Evolutionary conservation across 2,888 invertebrate genomes (phyloP).

Genomic region (Ectemnius lituratus): DNA sequence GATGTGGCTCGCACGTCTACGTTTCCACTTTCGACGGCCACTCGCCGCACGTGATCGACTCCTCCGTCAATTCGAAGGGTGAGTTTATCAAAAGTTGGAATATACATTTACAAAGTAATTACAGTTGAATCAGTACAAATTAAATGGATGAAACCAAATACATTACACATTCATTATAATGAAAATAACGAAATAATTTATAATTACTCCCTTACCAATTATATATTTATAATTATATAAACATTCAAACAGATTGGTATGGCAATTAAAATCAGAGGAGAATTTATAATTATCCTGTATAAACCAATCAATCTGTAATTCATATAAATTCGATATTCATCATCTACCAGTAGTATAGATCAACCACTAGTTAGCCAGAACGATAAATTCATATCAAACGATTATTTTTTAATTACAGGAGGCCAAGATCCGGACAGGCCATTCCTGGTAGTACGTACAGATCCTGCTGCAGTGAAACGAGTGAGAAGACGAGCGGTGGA

Average conservation of each 20-base stretch:
- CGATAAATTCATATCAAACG: background rate
- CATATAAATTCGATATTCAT: too few species aligned
- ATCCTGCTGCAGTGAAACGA: conserved; percentile 83
- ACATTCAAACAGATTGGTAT: too few species aligned
- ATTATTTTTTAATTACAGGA: conserved; percentile 49
- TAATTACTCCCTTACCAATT: too few species aligned
- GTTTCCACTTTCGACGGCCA: conserved; percentile 79
- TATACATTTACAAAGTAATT: too few species aligned
- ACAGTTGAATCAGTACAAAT: too few species aligned
- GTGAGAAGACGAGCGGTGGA: conserved; percentile 90
- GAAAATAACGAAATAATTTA: too few species aligned
- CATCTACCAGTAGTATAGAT: background rate
- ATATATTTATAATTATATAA: too few species aligned
- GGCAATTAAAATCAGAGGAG: too few species aligned
- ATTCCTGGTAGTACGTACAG: conserved; percentile 90
- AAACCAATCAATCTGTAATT: too few species aligned
- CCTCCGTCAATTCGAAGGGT: conserved; percentile 74
- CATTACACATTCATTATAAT: too few species aligned
- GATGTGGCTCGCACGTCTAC: conserved; percentile 87
- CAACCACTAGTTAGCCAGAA: background rate
- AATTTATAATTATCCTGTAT: too few species aligned
- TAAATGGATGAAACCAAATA: too few species aligned
- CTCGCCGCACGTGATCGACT: conserved; percentile 73
- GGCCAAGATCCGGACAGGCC: conserved; percentile 85
- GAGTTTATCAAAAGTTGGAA: conserved; percentile 1